A percentile compares a stretch with the other conserved stretches of the same genome.
phyloP scores from a whole-genome alignment of 2,113 vertebrate genomes.

The Corythoichthys haematopterus region DNA sequence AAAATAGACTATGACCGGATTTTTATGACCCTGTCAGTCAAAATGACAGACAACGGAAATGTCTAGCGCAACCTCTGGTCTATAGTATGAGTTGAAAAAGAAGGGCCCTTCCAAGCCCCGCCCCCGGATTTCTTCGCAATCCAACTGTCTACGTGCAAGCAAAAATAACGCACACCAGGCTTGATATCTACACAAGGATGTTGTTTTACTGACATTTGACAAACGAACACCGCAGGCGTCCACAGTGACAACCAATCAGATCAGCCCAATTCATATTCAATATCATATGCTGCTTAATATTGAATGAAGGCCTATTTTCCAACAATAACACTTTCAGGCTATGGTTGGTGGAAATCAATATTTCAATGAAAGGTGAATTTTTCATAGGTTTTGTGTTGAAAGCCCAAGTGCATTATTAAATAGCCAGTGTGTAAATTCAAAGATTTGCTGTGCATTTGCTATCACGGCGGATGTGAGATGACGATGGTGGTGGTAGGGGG shows the following conservation, averaged over 20 bases:
- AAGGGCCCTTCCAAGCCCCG: not conserved
- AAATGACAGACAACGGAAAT: too few relatives aligned
- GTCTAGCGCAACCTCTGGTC: too few relatives aligned
- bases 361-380: slow-evolving; percentile 61
- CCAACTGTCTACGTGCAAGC: not conserved
- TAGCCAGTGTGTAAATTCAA: slow-evolving; percentile 55
- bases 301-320: slow-evolving; percentile 65
- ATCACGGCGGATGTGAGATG: slow-evolving; percentile 21
- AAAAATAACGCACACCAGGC: slow-evolving; percentile 15
- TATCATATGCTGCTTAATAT: slow-evolving; percentile 54
- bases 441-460: slow-evolving; percentile 31
- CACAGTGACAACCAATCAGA: slow-evolving; percentile 29
- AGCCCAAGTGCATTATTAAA: slow-evolving; percentile 55
- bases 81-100: too few relatives aligned
- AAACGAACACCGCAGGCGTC: slow-evolving; percentile 31
- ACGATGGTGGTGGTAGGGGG: slow-evolving; percentile 31
- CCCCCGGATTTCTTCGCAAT: not conserved
- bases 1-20: too few relatives aligned
- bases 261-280: slow-evolving; percentile 57
- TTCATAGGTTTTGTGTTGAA: slow-evolving; percentile 61
- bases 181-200: slow-evolving; percentile 46
- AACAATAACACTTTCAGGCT: slow-evolving; percentile 58
- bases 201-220: slow-evolving; percentile 40
- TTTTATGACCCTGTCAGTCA: too few relatives aligned
- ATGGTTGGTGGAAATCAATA: slow-evolving; percentile 57